phyloP scores from a whole-genome alignment of 2,113 vertebrate species.

The Salvator merianae region DNA sequence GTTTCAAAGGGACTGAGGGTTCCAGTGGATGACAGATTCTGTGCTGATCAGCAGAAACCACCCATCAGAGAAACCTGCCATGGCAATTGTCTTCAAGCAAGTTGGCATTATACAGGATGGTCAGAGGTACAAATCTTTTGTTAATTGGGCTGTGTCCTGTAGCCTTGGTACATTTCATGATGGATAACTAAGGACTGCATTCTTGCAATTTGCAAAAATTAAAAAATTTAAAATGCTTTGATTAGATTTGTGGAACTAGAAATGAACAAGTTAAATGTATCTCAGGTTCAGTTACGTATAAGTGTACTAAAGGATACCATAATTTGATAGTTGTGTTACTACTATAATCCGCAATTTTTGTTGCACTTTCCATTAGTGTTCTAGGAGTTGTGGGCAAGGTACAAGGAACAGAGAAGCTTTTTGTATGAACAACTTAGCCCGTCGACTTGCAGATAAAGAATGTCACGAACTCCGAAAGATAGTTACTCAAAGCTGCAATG shows the following conservation, averaged over 20 bases:
- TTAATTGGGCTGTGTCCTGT: background rate
- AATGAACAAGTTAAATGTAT: constrained; percentile 10
- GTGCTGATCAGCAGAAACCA: constrained; percentile 83
- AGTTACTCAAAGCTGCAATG: constrained; percentile 81
- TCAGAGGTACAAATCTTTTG: constrained; percentile 82
- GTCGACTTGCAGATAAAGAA: constrained; percentile 82
- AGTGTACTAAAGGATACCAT: background rate
- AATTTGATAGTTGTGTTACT: background rate
- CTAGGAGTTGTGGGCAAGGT: constrained; percentile 87
- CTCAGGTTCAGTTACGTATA: background rate
- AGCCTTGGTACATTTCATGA: constrained; percentile 1
- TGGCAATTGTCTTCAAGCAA: constrained; percentile 86
- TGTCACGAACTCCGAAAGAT: constrained; percentile 80
- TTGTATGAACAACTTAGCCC: constrained; percentile 89
- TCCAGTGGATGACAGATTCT: constrained; percentile 79
- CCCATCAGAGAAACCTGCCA: constrained; percentile 85
- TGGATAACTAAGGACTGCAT: background rate
- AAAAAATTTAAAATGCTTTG: background rate
- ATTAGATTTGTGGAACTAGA: constrained; percentile 1
- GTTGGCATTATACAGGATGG: constrained; percentile 94
- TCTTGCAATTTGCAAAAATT: background rate
- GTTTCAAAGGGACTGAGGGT: constrained; percentile 77
- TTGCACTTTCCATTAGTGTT: constrained; percentile 79
- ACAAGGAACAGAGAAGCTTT: constrained; percentile 85
- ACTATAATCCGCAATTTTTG: background rate